Percentiles rank a stretch among this genome's conserved stretches.
Evolutionary conservation across 2,113 vertebrate species (phyloP).

Genomic region (Motacilla tschutschensis): DNA sequence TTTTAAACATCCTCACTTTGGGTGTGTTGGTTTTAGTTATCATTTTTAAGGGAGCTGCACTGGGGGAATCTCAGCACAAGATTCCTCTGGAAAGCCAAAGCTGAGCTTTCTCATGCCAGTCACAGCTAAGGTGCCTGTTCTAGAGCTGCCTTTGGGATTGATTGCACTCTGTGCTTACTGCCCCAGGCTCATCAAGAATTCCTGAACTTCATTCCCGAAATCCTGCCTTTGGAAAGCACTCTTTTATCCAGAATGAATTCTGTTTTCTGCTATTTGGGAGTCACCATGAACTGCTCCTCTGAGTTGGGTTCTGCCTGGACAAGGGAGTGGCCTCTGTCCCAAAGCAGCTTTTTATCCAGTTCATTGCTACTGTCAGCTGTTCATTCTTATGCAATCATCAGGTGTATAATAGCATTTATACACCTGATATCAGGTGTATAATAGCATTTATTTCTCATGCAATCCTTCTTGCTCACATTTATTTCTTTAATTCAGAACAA

Average conservation of each 20-base stretch:
- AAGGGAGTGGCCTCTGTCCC: not conserved
- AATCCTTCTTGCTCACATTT: not conserved
- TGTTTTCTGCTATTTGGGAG: not conserved
- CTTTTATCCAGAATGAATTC: not conserved
- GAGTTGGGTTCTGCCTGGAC: not conserved
- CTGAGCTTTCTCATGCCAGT: not conserved
- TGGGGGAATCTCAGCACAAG: not conserved
- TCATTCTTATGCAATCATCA: not conserved
- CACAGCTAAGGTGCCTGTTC: rapidly evolving
- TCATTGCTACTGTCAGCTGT: not conserved
- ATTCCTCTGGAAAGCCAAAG: not conserved
- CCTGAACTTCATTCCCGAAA: not conserved
- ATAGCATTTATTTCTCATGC: not conserved
- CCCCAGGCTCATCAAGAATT: not conserved
- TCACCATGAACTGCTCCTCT: not conserved
- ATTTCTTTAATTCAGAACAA: not conserved
- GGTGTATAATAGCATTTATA: not conserved
- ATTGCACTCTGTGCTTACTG: not conserved
- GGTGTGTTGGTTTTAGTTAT: not conserved
- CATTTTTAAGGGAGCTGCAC: not conserved
- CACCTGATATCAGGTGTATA: rapidly evolving
- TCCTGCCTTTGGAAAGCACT: not conserved
- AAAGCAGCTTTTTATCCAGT: not conserved
- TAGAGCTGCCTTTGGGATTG: not conserved
- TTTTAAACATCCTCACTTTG: not conserved